These are phyloP conservation scores for Psittacula cyanocephala DNA, from an alignment of 2,113 vertebrate genomes.

Conservation along the genomic window DNA sequence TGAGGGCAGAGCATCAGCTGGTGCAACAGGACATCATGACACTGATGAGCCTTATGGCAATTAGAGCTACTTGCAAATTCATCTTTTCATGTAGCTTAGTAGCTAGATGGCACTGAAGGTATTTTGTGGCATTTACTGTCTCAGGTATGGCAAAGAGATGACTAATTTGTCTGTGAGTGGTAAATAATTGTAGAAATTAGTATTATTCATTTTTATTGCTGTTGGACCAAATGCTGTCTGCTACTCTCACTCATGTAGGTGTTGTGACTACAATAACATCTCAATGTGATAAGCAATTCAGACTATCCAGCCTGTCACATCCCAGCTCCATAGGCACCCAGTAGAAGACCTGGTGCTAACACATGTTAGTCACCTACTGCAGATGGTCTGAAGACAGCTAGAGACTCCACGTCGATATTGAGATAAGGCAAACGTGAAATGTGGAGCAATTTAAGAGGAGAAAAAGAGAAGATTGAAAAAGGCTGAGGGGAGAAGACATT, in stretches of 20 bases:
- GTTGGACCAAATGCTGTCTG: neutral
- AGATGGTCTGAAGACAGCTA: neutral
- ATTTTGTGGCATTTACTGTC: conserved; percentile 59
- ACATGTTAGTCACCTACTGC: neutral
- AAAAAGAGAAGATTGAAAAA: neutral
- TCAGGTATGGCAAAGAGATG: conserved; percentile 48
- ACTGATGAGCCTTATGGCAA: neutral
- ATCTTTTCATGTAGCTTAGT: conserved; percentile 10
- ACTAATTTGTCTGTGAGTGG: conserved; percentile 18
- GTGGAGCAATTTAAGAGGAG: neutral
- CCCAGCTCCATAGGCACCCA: neutral
- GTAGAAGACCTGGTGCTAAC: neutral
- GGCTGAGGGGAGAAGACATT: neutral
- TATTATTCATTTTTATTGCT: neutral
- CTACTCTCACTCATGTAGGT: neutral
- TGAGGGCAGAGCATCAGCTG: conserved; percentile 34
- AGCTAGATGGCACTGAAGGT: conserved; percentile 67
- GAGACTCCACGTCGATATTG: accelerated
- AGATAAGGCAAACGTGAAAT: neutral
- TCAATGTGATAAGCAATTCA: neutral
- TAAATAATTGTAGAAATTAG: conserved; percentile 46
- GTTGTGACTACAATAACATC: neutral
- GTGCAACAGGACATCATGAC: neutral
- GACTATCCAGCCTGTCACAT: neutral
- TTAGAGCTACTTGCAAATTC: neutral